Conservation (phyloP, 2,888 invertebrate genomes). For the Heliconius ethilla region DNA sequence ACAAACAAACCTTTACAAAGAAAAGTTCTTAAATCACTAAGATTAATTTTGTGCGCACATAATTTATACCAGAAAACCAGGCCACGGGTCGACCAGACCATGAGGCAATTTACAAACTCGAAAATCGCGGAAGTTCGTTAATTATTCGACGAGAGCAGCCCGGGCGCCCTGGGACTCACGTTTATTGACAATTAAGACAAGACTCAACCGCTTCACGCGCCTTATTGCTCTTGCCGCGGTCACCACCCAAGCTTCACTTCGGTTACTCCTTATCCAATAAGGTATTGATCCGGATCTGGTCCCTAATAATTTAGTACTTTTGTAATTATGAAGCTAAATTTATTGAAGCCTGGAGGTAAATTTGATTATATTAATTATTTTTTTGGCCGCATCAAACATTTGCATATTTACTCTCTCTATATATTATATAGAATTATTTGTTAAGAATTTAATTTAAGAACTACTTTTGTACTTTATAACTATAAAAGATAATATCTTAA, state of each 20-base stretch:
- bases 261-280: slow-evolving; percentile 64
- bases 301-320: slow-evolving; percentile 21
- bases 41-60: slow-evolving; percentile 79
- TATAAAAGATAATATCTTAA: too few species aligned
- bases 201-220: slow-evolving; percentile 66
- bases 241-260: slow-evolving; percentile 52
- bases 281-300: slow-evolving; percentile 50
- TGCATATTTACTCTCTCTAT: too few species aligned
- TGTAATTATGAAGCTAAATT: slow-evolving; percentile 13
- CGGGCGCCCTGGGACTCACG: slow-evolving; percentile 69
- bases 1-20: slow-evolving; percentile 54
- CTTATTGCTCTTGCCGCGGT: slow-evolving; percentile 69
- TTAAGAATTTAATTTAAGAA: too few species aligned
- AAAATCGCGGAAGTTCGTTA: slow-evolving; percentile 82
- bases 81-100: slow-evolving; percentile 64
- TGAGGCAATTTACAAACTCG: slow-evolving; percentile 75
- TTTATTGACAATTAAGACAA: slow-evolving; percentile 80
- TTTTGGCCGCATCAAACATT: not conserved
- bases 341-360: not conserved
- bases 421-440: too few species aligned
- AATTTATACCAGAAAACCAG: slow-evolving; percentile 79
- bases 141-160: slow-evolving; percentile 76
- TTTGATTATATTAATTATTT: slow-evolving; percentile 4
- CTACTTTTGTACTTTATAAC: too few species aligned
- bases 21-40: slow-evolving; percentile 72